Base-by-base conservation (phyloP, 2,113 vertebrate genomes). In the Nesospiza acunhae region DNA sequence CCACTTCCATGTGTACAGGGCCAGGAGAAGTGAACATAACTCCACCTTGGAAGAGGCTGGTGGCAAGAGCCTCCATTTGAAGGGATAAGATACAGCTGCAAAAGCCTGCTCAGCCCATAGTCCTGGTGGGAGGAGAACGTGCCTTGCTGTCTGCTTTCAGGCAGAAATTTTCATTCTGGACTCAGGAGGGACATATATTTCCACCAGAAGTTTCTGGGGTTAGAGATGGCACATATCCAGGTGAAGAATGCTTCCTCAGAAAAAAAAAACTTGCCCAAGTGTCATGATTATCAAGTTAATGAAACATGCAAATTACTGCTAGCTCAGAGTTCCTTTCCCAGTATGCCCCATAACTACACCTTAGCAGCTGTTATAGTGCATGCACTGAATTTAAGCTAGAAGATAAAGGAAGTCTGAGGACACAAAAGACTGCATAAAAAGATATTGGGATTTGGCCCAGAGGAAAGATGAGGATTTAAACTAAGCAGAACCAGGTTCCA, bases 221-320 rank as follows among this genome's bases (percentile, higher is more conserved):
- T 78, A 31, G 47, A 6, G 12, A 69, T 37, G 77, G 81, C 64
- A 75, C 35, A n/a, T 44, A 87, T 39, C 44, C 73, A 89, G 66
- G 62, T 87, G 73, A 94, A 94, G 74, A 89, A 95, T 58, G 31
- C 73, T 94, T 94, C 69, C 68, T 81, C 86, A 59, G 74, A 64
- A 81, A 60, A 44, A 44, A 92, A 83, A 77, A 90, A 44, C 58
- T 84, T 84, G 72, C 86, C 80, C 87, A 72, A 91, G 56, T 75
- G 91, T 96, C 56, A 76, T 88, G 90, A 94, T 95, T 92, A 95
- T 89, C 69, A 83, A 94, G 87, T 79, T 94, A 96, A 96, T 97
- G 94, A 96, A 91, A 93, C 72, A 94, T 90, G 73, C 64, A 96
- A 94, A 95, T 90, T 90, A 52, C 85, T 95, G 66, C 90, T 91